A percentile compares a stretch with the other conserved stretches of the same genome.
Conservation (phyloP, 1,140 invertebrate genomes). For the Coptotermes formosanus region DNA sequence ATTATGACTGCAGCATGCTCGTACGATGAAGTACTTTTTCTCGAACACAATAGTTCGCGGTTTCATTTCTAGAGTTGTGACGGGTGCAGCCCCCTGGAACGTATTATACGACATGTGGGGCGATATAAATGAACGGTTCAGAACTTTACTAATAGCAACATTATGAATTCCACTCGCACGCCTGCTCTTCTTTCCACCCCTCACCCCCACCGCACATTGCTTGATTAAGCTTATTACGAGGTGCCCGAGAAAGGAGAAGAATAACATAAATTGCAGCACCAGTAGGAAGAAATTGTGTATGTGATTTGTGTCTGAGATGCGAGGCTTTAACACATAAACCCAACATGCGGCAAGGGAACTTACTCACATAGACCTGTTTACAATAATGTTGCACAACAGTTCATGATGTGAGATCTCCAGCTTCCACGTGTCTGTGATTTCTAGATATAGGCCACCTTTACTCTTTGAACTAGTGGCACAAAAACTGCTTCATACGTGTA, state of each 20-base stretch:
- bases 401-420: no score
- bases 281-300: not conserved
- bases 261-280: not conserved
- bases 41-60: not conserved
- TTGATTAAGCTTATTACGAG: conserved; percentile 19
- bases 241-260: not conserved
- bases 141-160: conserved; percentile 11
- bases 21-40: not conserved
- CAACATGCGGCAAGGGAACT: not conserved
- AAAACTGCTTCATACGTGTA: no score
- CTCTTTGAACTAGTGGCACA: no score
- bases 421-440: no score
- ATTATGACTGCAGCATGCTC: no score
- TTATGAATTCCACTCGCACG: conserved; percentile 2
- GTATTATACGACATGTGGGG: not conserved
- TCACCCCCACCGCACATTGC: not conserved
- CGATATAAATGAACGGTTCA: not conserved
- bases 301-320: not conserved
- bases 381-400: no score
- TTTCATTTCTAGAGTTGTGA: not conserved
- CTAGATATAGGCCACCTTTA: no score
- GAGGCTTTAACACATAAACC: not conserved
- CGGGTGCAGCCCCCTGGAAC: not conserved
- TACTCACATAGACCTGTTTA: no score
- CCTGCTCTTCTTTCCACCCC: not conserved